phyloP scores from a whole-genome alignment of 2,113 vertebrate species.

The Scophthalmus maximus region DNA sequence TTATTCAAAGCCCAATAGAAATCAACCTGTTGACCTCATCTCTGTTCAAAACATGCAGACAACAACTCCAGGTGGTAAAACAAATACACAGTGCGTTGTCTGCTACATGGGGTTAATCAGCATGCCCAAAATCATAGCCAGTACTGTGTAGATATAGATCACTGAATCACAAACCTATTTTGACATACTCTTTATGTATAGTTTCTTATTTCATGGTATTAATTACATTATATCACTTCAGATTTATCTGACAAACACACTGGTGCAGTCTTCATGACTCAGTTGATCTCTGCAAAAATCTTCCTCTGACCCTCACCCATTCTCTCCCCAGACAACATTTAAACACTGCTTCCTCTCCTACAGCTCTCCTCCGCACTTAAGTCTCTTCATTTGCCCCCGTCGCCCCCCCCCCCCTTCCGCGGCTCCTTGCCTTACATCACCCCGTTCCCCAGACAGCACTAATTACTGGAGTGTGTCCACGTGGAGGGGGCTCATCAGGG shows the following conservation, averaged over 20 bases:
- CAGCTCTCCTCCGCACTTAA: too few species aligned
- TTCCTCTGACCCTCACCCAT: too few species aligned
- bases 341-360: too few species aligned
- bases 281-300: too few species aligned
- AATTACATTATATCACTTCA: neutral
- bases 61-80: neutral
- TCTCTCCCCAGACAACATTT: neutral
- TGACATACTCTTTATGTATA: neutral
- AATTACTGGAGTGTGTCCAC: slow-evolving; percentile 45
- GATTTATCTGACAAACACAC: too few species aligned
- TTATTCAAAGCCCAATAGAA: slow-evolving; percentile 12
- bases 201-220: neutral
- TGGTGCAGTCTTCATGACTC: too few species aligned
- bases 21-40: neutral
- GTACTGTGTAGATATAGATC: neutral
- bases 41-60: neutral
- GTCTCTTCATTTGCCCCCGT: neutral
- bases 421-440: slow-evolving; percentile 2
- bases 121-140: neutral
- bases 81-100: neutral
- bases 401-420: neutral
- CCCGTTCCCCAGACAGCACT: slow-evolving; percentile 32
- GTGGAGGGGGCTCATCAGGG: slow-evolving; percentile 24
- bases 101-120: neutral
- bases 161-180: neutral